These are phyloP conservation scores for Copidosoma aretas DNA, from an alignment of 2,888 invertebrate genomes.

Conservation along the genomic window DNA sequence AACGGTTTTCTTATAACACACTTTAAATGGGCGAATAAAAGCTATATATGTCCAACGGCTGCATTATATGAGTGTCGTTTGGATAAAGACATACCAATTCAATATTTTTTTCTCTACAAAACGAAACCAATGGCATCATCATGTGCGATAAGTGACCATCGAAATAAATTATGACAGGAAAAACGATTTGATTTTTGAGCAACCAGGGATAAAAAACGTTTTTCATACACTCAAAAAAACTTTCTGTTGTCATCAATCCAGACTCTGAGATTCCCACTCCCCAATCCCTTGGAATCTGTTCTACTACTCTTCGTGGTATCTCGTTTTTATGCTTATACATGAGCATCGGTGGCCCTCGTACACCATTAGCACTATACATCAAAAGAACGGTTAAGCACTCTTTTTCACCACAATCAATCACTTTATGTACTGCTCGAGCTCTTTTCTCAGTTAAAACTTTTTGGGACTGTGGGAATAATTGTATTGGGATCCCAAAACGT, in stretches of 20 bases:
- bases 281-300: constrained; percentile 15
- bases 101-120: constrained; percentile 7
- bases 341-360: constrained; percentile 16
- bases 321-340: constrained; percentile 4
- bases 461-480: not conserved
- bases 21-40: constrained; percentile 1
- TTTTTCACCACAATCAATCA: not conserved
- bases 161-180: constrained; percentile 5
- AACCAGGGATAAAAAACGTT: constrained; percentile 38
- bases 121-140: not conserved
- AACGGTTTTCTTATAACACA: too few species aligned
- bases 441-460: not conserved
- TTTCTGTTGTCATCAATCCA: constrained; percentile 17
- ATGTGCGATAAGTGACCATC: constrained; percentile 13
- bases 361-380: constrained; percentile 16
- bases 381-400: constrained; percentile 22
- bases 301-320: constrained; percentile 1
- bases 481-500: not conserved
- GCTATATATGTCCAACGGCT: constrained; percentile 4
- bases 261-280: constrained; percentile 9
- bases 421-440: not conserved
- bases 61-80: not conserved
- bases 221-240: not conserved
- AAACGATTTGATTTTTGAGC: constrained; percentile 5
- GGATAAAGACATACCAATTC: constrained; percentile 2